phyloP scores from a whole-genome alignment of 2,113 vertebrate genomes.

The Hydrochoerus hydrochaeris region DNA sequence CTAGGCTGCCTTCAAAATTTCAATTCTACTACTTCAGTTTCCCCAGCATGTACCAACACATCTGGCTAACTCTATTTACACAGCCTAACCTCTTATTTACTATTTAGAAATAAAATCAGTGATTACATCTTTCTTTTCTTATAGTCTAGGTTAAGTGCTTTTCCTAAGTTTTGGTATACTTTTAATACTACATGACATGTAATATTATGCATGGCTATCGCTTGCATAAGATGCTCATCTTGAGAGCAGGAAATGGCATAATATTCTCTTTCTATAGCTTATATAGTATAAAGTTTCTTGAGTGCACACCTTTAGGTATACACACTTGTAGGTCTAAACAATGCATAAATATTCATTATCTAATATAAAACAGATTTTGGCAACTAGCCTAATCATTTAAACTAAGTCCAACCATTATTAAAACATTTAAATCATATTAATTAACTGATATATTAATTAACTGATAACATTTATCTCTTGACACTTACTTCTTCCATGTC shows the following conservation, averaged over 20 bases:
- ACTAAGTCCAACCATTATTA: neutral
- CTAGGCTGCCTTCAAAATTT: neutral
- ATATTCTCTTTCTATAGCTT: conserved; percentile 52
- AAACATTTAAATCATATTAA: conserved; percentile 45
- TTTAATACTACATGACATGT: neutral
- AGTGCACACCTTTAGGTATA: neutral
- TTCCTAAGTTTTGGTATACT: neutral
- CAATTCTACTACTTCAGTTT: neutral
- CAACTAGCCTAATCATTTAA: conserved; percentile 17
- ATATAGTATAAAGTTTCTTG: conserved; percentile 21
- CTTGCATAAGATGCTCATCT: conserved; percentile 14
- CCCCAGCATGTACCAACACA: neutral
- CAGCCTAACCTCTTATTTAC: neutral
- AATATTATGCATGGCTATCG: conserved; percentile 9
- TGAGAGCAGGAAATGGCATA: neutral
- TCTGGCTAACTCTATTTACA: neutral
- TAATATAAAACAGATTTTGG: neutral
- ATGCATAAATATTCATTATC: conserved; percentile 24
- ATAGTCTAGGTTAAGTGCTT: neutral
- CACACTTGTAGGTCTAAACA: neutral
- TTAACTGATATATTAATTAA: neutral
- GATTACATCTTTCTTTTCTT: neutral
- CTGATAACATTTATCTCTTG: conserved; percentile 33
- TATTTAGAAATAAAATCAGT: conserved; percentile 29
- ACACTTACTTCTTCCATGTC: conserved; percentile 85